Evolutionary conservation across 2,113 vertebrate species (phyloP).

Genomic region (Sylvicapra grimmia): DNA sequence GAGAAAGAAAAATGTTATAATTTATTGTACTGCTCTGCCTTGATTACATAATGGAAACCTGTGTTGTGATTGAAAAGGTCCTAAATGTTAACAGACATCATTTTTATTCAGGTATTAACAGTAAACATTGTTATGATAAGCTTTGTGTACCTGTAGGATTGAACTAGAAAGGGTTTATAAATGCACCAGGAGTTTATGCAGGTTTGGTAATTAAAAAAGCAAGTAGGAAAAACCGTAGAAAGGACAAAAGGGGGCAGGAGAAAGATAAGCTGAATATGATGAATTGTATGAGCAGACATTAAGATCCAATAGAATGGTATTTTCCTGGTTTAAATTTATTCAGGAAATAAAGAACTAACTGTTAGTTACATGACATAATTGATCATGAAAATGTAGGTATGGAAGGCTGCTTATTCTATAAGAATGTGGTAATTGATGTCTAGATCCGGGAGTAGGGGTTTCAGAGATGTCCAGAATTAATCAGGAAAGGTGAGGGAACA

Average conservation of each 20-base stretch:
- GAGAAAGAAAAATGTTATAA: not conserved
- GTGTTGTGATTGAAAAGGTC: not conserved
- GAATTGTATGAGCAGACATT: not conserved
- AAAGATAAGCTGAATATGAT: not conserved
- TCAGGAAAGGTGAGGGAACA: not conserved
- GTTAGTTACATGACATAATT: not conserved
- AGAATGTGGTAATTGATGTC: not conserved
- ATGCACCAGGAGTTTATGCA: not conserved
- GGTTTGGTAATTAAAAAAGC: not conserved
- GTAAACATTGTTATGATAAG: not conserved
- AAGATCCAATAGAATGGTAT: not conserved
- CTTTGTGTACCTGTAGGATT: not conserved
- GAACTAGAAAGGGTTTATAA: not conserved
- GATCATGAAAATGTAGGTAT: not conserved
- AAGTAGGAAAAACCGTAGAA: not conserved
- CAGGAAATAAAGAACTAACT: not conserved
- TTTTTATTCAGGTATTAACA: conserved; percentile 16
- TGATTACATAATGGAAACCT: not conserved
- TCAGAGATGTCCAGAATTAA: not conserved
- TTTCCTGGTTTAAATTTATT: not conserved
- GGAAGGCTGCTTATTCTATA: not conserved
- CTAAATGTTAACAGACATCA: not conserved
- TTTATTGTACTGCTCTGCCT: not conserved
- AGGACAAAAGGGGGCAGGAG: not conserved
- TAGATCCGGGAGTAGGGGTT: not conserved